Evolutionary conservation across 2,888 invertebrate species (phyloP).

Genomic region (Trilocha varians): DNA sequence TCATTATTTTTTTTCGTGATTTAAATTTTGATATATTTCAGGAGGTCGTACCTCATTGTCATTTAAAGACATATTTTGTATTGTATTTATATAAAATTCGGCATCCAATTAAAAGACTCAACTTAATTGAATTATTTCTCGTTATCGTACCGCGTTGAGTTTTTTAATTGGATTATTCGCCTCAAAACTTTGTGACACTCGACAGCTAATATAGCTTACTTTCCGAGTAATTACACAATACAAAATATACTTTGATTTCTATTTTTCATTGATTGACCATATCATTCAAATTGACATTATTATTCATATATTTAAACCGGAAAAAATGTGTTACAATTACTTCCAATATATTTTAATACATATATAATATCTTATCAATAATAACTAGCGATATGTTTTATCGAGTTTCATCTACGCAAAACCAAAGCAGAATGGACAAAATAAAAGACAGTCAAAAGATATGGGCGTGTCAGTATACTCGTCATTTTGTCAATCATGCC

Average conservation of each 20-base stretch:
- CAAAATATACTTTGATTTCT: conserved; percentile 15
- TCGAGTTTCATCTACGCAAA: conserved; percentile 60
- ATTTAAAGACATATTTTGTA: conserved; percentile 8
- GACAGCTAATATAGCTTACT: not conserved
- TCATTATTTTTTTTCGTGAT: conserved; percentile 38
- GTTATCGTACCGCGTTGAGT: not conserved
- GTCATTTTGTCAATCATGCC: conserved; percentile 7
- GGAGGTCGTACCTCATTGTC: conserved; percentile 6
- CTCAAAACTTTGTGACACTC: not conserved
- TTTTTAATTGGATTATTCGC: conserved; percentile 5
- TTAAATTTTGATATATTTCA: conserved; percentile 38
- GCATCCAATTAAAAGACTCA: not conserved
- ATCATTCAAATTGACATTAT: conserved; percentile 59
- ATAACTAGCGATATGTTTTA: conserved; percentile 69
- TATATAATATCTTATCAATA: conserved; percentile 43
- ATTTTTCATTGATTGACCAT: conserved; percentile 41
- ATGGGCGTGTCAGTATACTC: conserved; percentile 11
- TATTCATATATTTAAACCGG: conserved; percentile 29
- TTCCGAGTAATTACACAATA: conserved; percentile 12
- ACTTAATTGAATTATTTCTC: not conserved
- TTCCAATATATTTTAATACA: conserved; percentile 34
- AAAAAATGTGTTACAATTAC: conserved; percentile 23
- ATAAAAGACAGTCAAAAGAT: conserved; percentile 26
- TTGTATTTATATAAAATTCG: not conserved
- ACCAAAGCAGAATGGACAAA: conserved; percentile 44